These are phyloP conservation scores for Protodeltote pygarga DNA, from an alignment of 2,888 invertebrate genomes.

Conservation along the genomic window DNA sequence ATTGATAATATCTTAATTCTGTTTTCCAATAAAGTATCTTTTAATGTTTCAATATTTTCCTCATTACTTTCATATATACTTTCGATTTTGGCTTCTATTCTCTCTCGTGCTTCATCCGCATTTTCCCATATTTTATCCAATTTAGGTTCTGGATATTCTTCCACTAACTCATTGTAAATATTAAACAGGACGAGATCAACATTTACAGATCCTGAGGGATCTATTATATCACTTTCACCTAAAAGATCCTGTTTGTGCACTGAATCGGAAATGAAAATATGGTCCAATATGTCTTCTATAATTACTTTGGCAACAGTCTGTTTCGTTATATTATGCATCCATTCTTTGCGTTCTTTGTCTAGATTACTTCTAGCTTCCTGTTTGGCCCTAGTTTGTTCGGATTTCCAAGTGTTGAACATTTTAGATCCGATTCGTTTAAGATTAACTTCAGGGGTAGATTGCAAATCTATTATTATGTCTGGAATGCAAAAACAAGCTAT, in stretches of 20 bases:
- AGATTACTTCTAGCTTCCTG: constrained; percentile 57
- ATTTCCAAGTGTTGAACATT: constrained; percentile 74
- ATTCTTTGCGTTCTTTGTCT: constrained; percentile 56
- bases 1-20: constrained; percentile 78
- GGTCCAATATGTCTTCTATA: constrained; percentile 67
- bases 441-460: constrained; percentile 64
- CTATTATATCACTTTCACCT: constrained; percentile 76
- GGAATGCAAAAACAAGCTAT: constrained; percentile 82
- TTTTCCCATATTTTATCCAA: constrained; percentile 83
- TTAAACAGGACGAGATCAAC: constrained; percentile 71
- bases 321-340: constrained; percentile 68
- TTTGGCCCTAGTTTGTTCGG: constrained; percentile 71
- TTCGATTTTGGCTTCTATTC: constrained; percentile 78
- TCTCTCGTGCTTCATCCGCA: constrained; percentile 75
- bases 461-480: constrained; percentile 86
- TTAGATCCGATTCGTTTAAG: constrained; percentile 64
- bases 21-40: constrained; percentile 69
- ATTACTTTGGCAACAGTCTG: constrained; percentile 65
- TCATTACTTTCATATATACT: constrained; percentile 75
- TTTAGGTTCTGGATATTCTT: constrained; percentile 80
- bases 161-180: constrained; percentile 69
- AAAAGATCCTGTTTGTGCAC: constrained; percentile 46
- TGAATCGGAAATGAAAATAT: constrained; percentile 34
- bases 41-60: constrained; percentile 74
- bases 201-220: constrained; percentile 69